Conservation (phyloP, 2,888 invertebrate genomes). For the Serrognathus titanus region DNA sequence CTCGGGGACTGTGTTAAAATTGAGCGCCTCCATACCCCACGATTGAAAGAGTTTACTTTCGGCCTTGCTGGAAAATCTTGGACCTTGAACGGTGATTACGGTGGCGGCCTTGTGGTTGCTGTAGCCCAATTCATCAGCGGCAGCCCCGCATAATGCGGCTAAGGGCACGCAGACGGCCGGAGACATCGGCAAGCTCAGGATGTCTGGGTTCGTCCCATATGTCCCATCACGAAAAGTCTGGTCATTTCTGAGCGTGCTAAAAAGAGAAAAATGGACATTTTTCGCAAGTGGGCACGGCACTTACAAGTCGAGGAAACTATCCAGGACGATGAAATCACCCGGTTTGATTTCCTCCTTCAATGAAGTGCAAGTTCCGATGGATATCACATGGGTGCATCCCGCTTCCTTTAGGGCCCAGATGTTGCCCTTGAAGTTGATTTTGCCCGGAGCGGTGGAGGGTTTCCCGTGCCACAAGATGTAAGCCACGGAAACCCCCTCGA, state of each 20-base stretch:
- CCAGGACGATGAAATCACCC: conserved; percentile 84
- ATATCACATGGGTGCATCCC: conserved; percentile 90
- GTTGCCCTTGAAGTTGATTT: conserved; percentile 94
- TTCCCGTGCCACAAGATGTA: conserved; percentile 70
- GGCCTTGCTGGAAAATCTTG: conserved; percentile 86
- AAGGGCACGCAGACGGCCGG: conserved; percentile 81
- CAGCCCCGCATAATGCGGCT: conserved; percentile 63
- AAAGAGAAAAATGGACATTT: conserved; percentile 12
- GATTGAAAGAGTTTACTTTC: conserved; percentile 83
- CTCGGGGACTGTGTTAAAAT: conserved; percentile 98
- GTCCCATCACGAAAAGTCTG: conserved; percentile 87
- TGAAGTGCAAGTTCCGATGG: conserved; percentile 92
- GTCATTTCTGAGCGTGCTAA: conserved; percentile 59
- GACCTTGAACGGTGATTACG: conserved; percentile 82
- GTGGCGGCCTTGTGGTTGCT: conserved; percentile 55
- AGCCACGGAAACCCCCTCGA: conserved; percentile 68
- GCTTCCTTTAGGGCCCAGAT: conserved; percentile 84
- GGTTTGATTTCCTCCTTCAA: conserved; percentile 80
- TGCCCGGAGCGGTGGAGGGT: conserved; percentile 72
- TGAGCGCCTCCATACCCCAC: conserved; percentile 89
- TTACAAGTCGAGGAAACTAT: conserved; percentile 80
- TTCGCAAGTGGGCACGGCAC: not conserved
- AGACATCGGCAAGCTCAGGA: conserved; percentile 91
- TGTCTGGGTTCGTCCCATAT: conserved; percentile 60
- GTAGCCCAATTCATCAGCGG: conserved; percentile 57